Base-by-base conservation (phyloP, 1,140 invertebrate genomes). In the Berghia stephanieae region DNA sequence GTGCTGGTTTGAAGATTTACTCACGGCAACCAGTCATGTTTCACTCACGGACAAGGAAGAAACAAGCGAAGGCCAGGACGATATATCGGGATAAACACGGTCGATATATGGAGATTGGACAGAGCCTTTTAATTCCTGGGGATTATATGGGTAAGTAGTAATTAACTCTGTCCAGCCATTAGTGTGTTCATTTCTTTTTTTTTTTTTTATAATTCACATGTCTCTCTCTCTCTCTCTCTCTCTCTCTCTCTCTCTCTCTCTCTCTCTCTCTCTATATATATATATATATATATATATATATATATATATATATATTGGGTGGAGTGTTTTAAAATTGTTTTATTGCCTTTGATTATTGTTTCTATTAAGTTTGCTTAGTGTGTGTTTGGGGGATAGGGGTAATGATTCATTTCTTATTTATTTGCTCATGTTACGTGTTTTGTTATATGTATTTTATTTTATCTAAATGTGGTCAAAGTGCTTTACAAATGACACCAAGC, bases 81-180 rank as follows among this genome's bases (percentile, higher is more conserved):
- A 84, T 86, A 36, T 83, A 82, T 49, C 80, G 80, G 13, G 85
- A 86, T 74, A 63, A 68, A n/a, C 31, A 75, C 6, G 85, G 85
- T 18, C 79, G 81, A 13, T 86, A 83, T 55, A 84, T 80, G 27
- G 85, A 86, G 63, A 80, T 85, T 6, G 85, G 85, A 24, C 85
- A 86, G 79, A 86, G 84, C 0, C 40, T 86, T 4, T 60, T 84
- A 24, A 82, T 86, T n/a, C 85, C 85, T 4, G 84, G 84, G 1
- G 82, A 83, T 75, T 86, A 85, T 72, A 73, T 83, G 75, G 85
- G 85, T 86, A 81, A 78, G 77, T 57, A 4, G 21, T 2, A 34
- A 68, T 18, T 10, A 40, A 10, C 57, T 63, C 63, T 27, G 1
- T 31, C 5, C 42, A 8, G 34, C n/a, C 36, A 4, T 68, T 10